Conservation (phyloP, 2,888 invertebrate species). For the Trimorus sp. region DNA sequence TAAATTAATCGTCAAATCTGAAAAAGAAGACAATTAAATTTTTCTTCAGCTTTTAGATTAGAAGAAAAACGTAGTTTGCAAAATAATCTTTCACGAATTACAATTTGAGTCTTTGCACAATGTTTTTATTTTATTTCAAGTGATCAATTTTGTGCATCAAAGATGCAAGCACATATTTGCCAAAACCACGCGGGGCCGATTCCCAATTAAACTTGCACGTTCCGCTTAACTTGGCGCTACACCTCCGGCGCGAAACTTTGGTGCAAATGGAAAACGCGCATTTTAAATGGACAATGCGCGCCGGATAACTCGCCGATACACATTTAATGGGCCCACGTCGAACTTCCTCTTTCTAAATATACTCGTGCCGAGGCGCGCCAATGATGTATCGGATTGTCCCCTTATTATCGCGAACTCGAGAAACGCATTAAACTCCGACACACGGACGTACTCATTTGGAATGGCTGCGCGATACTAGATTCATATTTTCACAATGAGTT, state of each 20-base stretch:
- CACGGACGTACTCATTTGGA: neutral
- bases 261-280: constrained; percentile 35
- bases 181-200: constrained; percentile 30
- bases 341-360: constrained; percentile 31
- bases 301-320: constrained; percentile 22
- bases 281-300: constrained; percentile 41
- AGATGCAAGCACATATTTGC: constrained; percentile 25
- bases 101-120: too few relatives aligned
- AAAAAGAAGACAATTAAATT: too few relatives aligned
- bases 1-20: too few relatives aligned
- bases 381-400: constrained; percentile 20
- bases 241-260: constrained; percentile 27
- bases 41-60: too few relatives aligned
- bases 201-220: constrained; percentile 50
- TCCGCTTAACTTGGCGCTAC: constrained; percentile 32
- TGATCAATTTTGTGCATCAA: neutral
- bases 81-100: too few relatives aligned
- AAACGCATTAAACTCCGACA: constrained; percentile 16
- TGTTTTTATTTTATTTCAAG: too few relatives aligned
- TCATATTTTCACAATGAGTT: too few relatives aligned
- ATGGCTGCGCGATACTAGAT: too few relatives aligned
- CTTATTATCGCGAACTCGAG: constrained; percentile 10
- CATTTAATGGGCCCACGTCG: constrained; percentile 7
- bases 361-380: neutral
- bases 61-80: too few relatives aligned